These are phyloP conservation scores for Hymenopus coronatus DNA, from an alignment of 2,888 invertebrate genomes.

Conservation along the genomic window DNA sequence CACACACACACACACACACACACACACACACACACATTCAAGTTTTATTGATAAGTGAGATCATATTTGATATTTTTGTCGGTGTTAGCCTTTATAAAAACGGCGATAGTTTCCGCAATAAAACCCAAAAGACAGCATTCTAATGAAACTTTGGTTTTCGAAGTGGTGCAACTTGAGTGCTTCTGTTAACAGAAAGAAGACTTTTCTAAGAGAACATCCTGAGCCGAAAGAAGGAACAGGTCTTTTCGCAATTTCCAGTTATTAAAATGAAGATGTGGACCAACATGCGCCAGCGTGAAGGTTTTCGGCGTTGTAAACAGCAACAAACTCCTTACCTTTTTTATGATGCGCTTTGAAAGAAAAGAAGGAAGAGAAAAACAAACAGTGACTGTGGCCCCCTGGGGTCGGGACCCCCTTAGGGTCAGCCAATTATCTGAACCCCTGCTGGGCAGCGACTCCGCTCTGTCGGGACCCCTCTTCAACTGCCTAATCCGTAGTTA, in stretches of 20 bases:
- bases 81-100: too few species aligned
- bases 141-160: too few species aligned
- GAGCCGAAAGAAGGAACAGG: too few species aligned
- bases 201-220: too few species aligned
- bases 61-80: too few species aligned
- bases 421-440: constrained; percentile 35
- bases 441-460: constrained; percentile 35
- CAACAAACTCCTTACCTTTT: constrained; percentile 16
- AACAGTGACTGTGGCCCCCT: constrained; percentile 31
- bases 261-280: not conserved
- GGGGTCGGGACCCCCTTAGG: constrained; percentile 31
- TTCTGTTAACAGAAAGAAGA: too few species aligned
- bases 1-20: too few species aligned
- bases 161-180: too few species aligned
- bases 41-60: too few species aligned
- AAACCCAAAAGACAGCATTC: too few species aligned
- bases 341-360: constrained; percentile 5
- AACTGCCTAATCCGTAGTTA: not conserved
- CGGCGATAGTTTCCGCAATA: too few species aligned
- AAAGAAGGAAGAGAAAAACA: constrained; percentile 32
- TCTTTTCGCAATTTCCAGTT: not conserved
- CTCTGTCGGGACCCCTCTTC: constrained; percentile 24
- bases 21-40: too few species aligned
- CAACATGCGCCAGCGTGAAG: not conserved
- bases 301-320: constrained; percentile 18